Evolutionary conservation across 2,888 invertebrate species (phyloP), one percentile per base, ranked within the genome.

Genomic region (Stenchaetothrips biformis): DNA sequence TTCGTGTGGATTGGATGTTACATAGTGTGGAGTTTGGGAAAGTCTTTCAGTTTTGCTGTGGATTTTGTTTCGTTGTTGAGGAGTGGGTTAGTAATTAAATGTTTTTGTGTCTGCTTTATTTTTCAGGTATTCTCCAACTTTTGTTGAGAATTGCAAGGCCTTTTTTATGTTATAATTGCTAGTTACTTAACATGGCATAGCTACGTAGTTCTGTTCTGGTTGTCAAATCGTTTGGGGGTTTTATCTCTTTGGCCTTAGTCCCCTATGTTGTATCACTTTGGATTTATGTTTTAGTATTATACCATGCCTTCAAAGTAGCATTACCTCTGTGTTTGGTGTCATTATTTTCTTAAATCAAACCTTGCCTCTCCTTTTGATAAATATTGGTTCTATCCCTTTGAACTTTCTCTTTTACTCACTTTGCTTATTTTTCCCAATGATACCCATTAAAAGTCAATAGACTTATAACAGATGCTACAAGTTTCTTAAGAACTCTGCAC

Each of bases 21-120:
- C 53, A 53, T 67, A 79, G 59, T 48, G 77, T 80, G 77, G 79
- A 37, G 18, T 62, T 79, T 77, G 59, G 47, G 47, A 48, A 48
- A 74, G 7, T 18, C 21, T 21, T 67, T 21, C 21, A 21, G 9
- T 67, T 7, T 1, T 74, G 25, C 11, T 74, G 53, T 53, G 16
- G 53, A 53, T 53, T 53, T 9, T 37, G 21, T 74, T 18, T 25
- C 49, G n/a, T 79, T 80, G 49, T 48, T 27, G 78, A 74, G 53
- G 53, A 79, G n/a, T 59, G 27, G 8, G 16, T 27, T 13, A 67
- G 8, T 62, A 79, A 18, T 79, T 37, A 79, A 49, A 79, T 79
- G 13, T 18, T 80, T 67, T 80, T 78, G 25, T 59, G 25, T 79
- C 11, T 79, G 37, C 27, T 74, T 79, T 74, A 25, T 74, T 74